phyloP scores from a whole-genome alignment of 1,140 invertebrate species.

The Dendrolimus kikuchii region DNA sequence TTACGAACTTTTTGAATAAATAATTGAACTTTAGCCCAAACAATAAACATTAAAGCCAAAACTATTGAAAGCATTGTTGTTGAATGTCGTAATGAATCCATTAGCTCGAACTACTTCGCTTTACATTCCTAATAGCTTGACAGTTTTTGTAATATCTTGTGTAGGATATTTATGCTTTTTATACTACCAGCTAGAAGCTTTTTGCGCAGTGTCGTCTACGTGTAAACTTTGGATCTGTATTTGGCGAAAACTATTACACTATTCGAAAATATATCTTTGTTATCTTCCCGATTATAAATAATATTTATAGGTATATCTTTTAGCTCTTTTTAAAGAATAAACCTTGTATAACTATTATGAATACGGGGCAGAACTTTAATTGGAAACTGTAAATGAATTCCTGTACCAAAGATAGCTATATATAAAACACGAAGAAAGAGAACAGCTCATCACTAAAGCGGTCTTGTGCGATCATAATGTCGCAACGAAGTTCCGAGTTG shows the following conservation, averaged over 20 bases:
- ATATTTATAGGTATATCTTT: too few relatives aligned
- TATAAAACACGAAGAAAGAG: not conserved
- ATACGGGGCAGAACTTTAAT: not conserved
- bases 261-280: too few relatives aligned
- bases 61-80: constrained; percentile 11
- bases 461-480: constrained; percentile 17
- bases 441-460: constrained; percentile 15
- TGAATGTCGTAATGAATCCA: not conserved
- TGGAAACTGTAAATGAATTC: constrained; percentile 3
- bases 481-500: constrained; percentile 16
- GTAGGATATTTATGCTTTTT: too few relatives aligned
- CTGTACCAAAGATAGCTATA: not conserved
- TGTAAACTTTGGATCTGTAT: too few relatives aligned
- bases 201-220: too few relatives aligned
- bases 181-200: too few relatives aligned
- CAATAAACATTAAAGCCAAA: constrained; percentile 9
- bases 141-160: too few relatives aligned
- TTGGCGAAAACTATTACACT: too few relatives aligned
- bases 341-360: too few relatives aligned
- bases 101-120: constrained; percentile 3
- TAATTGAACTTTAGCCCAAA: constrained; percentile 9
- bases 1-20: constrained; percentile 26
- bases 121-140: too few relatives aligned
- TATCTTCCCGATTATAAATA: too few relatives aligned
- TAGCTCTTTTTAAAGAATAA: too few relatives aligned